Evolutionary conservation across 2,797 vertebrate species (phyloP).

Genomic region (Buphagus erythrorhynchus): DNA sequence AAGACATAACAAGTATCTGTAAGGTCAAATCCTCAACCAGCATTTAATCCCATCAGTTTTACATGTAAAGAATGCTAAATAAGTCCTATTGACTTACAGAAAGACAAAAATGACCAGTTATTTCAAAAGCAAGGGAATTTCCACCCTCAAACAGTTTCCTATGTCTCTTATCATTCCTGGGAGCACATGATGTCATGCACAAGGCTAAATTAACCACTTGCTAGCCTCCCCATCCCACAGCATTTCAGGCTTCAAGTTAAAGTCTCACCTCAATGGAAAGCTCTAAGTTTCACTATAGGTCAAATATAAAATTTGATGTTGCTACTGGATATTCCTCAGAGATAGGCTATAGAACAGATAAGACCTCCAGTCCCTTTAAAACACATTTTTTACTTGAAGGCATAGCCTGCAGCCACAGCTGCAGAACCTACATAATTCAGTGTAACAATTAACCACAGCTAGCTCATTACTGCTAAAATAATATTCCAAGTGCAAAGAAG

Average conservation of each 20-base stretch:
- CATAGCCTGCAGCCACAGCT: background rate
- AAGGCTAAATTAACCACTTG: background rate
- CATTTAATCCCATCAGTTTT: background rate
- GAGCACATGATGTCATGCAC: background rate
- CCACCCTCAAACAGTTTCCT: background rate
- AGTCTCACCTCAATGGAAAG: background rate
- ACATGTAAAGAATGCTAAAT: background rate
- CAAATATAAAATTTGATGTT: background rate
- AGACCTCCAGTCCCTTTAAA: background rate
- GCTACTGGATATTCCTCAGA: background rate
- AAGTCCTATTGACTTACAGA: background rate
- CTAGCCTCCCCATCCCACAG: background rate
- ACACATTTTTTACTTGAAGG: background rate
- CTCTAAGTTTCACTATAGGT: background rate
- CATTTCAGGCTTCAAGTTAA: background rate
- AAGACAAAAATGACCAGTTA: background rate
- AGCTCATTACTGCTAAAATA: slow-evolving; percentile 22
- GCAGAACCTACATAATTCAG: background rate
- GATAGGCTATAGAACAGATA: background rate
- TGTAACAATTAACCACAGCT: slow-evolving; percentile 27
- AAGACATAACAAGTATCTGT: background rate
- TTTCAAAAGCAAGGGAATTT: slow-evolving; percentile 1
- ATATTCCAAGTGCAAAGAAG: slow-evolving; percentile 21
- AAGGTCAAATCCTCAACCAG: background rate
- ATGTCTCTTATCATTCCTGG: slow-evolving; percentile 20